These are phyloP conservation scores for Serrognathus titanus DNA, from an alignment of 2,888 invertebrate genomes.

Conservation along the genomic window DNA sequence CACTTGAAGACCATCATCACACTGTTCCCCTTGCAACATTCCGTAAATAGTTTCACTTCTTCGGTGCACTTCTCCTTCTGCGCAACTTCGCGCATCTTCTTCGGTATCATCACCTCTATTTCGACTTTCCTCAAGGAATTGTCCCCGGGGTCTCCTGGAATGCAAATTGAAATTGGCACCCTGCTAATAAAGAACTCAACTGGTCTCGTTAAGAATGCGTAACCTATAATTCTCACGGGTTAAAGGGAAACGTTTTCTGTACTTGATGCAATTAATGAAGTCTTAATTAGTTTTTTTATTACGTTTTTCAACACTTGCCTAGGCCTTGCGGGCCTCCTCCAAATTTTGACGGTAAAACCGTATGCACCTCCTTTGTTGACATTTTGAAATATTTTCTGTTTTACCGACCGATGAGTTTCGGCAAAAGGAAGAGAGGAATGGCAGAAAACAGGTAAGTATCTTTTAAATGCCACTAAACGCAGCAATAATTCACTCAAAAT, in stretches of 20 bases:
- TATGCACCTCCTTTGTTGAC: not conserved
- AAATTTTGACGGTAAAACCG: conserved; percentile 15
- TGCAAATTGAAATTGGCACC: conserved; percentile 6
- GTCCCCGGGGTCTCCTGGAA: conserved; percentile 82
- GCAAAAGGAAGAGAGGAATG: too few relatives aligned
- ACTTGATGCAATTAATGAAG: not conserved
- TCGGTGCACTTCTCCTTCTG: conserved; percentile 72
- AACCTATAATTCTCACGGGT: not conserved
- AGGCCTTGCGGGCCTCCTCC: conserved; percentile 24
- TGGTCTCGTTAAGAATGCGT: too few relatives aligned
- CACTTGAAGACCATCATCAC: conserved; percentile 73
- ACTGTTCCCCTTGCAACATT: conserved; percentile 67
- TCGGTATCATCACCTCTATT: conserved; percentile 73
- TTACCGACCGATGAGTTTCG: conserved; percentile 2
- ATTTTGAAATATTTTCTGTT: conserved; percentile 4
- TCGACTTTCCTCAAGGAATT: conserved; percentile 82
- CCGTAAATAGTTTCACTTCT: conserved; percentile 67
- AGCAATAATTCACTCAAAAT: too few relatives aligned
- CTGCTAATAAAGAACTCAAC: conserved; percentile 4
- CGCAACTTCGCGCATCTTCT: conserved; percentile 81
- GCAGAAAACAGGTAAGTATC: too few relatives aligned
- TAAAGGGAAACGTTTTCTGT: not conserved
- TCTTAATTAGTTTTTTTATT: not conserved
- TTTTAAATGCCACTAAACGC: too few relatives aligned
- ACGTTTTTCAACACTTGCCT: conserved; percentile 16